Evolutionary conservation across 2,888 invertebrate species (phyloP).

Genomic region (Fragum sueziense): DNA sequence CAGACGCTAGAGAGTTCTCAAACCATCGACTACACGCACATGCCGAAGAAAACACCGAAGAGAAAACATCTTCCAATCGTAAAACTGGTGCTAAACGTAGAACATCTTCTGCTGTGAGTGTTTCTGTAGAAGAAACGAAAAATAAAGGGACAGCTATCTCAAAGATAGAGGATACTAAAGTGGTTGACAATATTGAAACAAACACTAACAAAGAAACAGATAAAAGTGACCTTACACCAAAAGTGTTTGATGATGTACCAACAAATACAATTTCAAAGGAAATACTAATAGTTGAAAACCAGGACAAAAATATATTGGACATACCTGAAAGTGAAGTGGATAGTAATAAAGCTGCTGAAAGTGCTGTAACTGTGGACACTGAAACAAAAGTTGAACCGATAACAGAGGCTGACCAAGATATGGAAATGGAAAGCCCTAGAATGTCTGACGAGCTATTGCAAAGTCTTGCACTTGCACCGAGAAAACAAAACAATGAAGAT

Average conservation of each 20-base stretch:
- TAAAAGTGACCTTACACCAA: conserved; percentile 7
- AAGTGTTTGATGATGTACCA: conserved; percentile 26
- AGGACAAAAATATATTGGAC: background rate
- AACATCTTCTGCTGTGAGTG: conserved; percentile 34
- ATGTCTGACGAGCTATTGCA: conserved; percentile 52
- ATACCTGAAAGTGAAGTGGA: no score
- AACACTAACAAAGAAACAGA: background rate
- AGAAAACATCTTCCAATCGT: conserved; percentile 32
- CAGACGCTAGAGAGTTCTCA: conserved; percentile 73
- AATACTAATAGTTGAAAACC: background rate
- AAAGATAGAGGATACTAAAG: conserved; percentile 6
- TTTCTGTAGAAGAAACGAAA: conserved; percentile 28
- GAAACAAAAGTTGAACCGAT: background rate
- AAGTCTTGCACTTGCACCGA: conserved; percentile 48
- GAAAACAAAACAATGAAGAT: conserved; percentile 9
- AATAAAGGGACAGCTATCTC: background rate
- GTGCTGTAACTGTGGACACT: background rate
- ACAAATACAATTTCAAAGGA: conserved; percentile 11
- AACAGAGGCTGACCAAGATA: background rate
- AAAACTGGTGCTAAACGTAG: conserved; percentile 50
- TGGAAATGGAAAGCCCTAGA: conserved; percentile 42
- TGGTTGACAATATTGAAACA: background rate
- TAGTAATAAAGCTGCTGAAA: background rate
- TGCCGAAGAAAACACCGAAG: conserved; percentile 63
- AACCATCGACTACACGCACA: conserved; percentile 74